Percentiles rank a stretch among this genome's conserved stretches.
Evolutionary conservation across 2,888 invertebrate species (phyloP).

Genomic region (Vandiemenella viatica): DNA sequence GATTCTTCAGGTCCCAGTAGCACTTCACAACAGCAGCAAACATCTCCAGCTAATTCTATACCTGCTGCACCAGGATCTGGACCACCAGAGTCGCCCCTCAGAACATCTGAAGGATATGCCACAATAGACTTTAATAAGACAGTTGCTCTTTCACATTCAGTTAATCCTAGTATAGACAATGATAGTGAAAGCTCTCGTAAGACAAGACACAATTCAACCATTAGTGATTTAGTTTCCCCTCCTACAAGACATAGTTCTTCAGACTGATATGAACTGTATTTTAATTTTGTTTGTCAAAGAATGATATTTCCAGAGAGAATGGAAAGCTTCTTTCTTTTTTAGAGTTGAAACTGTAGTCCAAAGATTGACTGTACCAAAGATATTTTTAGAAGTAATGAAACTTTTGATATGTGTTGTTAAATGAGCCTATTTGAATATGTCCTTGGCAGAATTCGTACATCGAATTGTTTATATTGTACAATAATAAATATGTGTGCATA

Average conservation of each 20-base stretch:
- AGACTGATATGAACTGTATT: constrained; percentile 1
- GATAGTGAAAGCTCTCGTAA: constrained; percentile 61
- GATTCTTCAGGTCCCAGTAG: constrained; percentile 11
- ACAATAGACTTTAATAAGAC: constrained; percentile 92
- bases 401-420: background rate
- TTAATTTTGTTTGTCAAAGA: background rate
- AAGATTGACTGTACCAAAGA: background rate
- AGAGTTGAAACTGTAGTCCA: background rate
- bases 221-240: constrained; percentile 38
- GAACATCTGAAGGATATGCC: constrained; percentile 53
- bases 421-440: background rate
- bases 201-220: constrained; percentile 67
- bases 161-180: constrained; percentile 49
- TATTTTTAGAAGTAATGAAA: background rate
- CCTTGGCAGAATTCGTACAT: background rate
- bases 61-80: constrained; percentile 21
- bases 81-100: constrained; percentile 36
- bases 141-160: constrained; percentile 69
- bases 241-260: constrained; percentile 39
- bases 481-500: too few relatives aligned
- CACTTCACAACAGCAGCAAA: constrained; percentile 17
- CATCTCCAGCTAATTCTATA: constrained; percentile 18
- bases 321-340: background rate
- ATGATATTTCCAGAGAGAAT: background rate
- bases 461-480: background rate